phyloP scores from a whole-genome alignment of 2,888 invertebrate species.

The Euclidia mi region DNA sequence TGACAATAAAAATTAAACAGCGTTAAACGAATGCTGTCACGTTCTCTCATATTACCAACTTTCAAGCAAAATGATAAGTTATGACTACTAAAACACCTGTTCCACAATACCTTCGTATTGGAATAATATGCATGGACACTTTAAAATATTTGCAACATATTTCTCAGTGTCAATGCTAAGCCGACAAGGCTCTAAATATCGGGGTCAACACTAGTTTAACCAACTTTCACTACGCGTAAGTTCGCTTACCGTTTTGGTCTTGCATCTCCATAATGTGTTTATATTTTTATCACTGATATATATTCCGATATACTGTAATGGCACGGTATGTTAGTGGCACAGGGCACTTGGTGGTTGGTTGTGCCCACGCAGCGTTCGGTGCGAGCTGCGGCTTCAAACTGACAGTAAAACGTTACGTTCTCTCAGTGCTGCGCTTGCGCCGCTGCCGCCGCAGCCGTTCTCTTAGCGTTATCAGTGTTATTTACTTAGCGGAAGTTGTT shows the following conservation, averaged over 20 bases:
- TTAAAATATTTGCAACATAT: neutral
- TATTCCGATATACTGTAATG: conserved; percentile 22
- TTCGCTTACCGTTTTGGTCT: conserved; percentile 64
- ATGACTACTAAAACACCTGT: too few relatives aligned
- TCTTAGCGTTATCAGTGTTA: conserved; percentile 51
- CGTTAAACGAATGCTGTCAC: too few relatives aligned
- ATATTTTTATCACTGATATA: conserved; percentile 17
- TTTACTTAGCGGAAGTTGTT: conserved; percentile 44
- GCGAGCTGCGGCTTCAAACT: conserved; percentile 58
- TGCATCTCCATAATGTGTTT: conserved; percentile 67
- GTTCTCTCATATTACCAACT: too few relatives aligned
- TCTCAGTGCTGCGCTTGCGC: conserved; percentile 57
- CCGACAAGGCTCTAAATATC: conserved; percentile 40
- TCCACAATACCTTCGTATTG: too few relatives aligned
- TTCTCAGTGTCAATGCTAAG: conserved; percentile 50
- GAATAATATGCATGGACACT: too few relatives aligned
- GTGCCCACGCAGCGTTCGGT: conserved; percentile 26
- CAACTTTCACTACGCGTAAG: conserved; percentile 66
- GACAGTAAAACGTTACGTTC: conserved; percentile 25
- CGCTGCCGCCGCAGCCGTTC: conserved; percentile 45
- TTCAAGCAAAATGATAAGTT: too few relatives aligned
- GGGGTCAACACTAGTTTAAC: conserved; percentile 55
- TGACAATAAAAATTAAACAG: too few relatives aligned
- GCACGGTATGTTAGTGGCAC: conserved; percentile 32
- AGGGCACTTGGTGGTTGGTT: conserved; percentile 14